Evolutionary conservation across 2,113 vertebrate genomes (phyloP), one percentile per base, ranked within the genome.

Genomic region (Coptodon bakossiorum): DNA sequence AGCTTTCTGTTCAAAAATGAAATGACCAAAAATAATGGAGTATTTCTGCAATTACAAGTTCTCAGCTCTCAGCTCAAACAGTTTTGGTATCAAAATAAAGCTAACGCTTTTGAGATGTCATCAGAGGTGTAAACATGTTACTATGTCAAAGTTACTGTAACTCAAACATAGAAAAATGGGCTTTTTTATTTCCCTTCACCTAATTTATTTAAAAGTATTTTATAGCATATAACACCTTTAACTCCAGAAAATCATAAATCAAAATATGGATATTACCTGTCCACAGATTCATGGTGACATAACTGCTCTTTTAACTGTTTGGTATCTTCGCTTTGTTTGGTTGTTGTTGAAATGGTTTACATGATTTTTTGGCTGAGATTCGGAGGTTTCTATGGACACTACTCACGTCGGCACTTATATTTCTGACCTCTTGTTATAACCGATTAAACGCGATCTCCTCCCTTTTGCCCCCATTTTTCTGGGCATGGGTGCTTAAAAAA

Each of bases 21-120:
- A 53, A 53, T 53, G 19, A 53, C 52, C 29, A 5, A 54, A 54
- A 54, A 54, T 11, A 54, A 0, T 54, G 52, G 5, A 0, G 9
- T 53, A 53, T 53, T 53, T 53, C 52, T 53, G 52, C 5, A 53
- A 53, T 53, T 6, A 53, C 0, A 53, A 22, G 0, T 9, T 54
- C 52, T 53, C 0, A 22, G 52, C 4, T 22, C 22, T 22, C 22
- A 22, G 22, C 22, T 22, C 22, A 53, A 53, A 53, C 19, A 11
- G 52, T 54, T 54, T 54, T 53, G 52, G 9, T 54, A 22, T 22
- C 52, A 53, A 53, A 53, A 53, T 53, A 53, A 53, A 53, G 2
- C 1, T 2, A 53, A 53, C 3, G 19, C 19, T 22, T 53, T 22
- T 53, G 52, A 53, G 19, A 53, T 53, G 52, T 22, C 52, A 53